These are phyloP conservation scores for Homalodisca vitripennis DNA, from an alignment of 1,140 invertebrate genomes.

Conservation along the genomic window DNA sequence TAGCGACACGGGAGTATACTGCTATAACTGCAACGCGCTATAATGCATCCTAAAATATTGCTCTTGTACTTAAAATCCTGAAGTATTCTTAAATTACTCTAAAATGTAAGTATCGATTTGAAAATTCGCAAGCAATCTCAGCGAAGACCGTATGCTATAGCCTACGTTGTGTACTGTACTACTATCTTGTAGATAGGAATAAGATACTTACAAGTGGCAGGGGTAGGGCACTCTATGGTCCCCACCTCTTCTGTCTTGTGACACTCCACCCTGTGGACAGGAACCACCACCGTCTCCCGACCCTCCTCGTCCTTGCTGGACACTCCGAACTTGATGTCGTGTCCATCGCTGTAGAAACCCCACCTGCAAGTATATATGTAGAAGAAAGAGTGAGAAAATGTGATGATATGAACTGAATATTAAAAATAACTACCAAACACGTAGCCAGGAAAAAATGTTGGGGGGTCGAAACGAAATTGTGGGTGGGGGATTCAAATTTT, in stretches of 20 bases:
- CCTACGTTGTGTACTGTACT: too few relatives aligned
- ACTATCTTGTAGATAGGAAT: too few relatives aligned
- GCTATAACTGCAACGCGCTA: too few relatives aligned
- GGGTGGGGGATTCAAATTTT: too few relatives aligned
- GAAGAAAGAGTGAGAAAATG: too few relatives aligned
- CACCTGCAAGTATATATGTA: slow-evolving; percentile 70
- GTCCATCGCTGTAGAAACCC: slow-evolving; percentile 83
- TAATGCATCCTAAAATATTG: too few relatives aligned
- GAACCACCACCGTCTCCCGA: slow-evolving; percentile 61
- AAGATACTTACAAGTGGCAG: slow-evolving; percentile 73
- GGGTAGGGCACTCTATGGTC: slow-evolving; percentile 66
- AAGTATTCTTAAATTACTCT: background rate
- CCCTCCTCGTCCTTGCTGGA: slow-evolving; percentile 62
- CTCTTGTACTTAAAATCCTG: too few relatives aligned
- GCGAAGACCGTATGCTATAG: background rate
- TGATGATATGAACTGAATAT: too few relatives aligned
- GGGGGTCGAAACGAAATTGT: too few relatives aligned
- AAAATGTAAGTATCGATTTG: background rate
- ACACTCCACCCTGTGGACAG: slow-evolving; percentile 66
- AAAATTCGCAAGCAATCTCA: background rate
- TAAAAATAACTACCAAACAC: too few relatives aligned
- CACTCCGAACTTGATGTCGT: slow-evolving; percentile 88
- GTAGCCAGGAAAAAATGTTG: too few relatives aligned
- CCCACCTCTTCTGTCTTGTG: slow-evolving; percentile 79
- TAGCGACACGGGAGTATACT: too few relatives aligned